Conservation (phyloP, 2,113 vertebrate species). For the Mustelus asterias region DNA sequence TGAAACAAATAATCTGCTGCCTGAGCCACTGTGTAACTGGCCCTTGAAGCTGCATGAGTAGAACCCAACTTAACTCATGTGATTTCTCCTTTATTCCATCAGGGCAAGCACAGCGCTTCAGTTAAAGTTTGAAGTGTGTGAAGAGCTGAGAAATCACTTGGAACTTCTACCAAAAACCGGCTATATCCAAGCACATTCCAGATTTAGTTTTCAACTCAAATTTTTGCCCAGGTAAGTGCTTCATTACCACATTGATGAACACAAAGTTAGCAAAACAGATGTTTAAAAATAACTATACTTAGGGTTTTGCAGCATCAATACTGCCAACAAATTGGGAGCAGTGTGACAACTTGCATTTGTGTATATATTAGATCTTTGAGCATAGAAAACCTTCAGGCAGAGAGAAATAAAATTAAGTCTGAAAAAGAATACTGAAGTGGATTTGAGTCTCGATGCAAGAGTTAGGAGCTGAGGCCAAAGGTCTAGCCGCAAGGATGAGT, state of each 20-base stretch:
- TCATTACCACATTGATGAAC: not conserved
- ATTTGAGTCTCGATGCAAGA: not conserved
- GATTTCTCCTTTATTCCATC: constrained; percentile 38
- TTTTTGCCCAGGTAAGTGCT: constrained; percentile 78
- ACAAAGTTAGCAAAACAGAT: not conserved
- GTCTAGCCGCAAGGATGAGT: not conserved
- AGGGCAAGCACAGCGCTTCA: constrained; percentile 68
- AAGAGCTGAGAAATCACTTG: constrained; percentile 72
- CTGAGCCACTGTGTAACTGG: not conserved
- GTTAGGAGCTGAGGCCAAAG: not conserved
- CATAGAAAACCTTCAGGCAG: not conserved
- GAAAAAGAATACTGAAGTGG: not conserved
- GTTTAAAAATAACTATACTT: not conserved
- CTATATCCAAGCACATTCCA: constrained; percentile 71
- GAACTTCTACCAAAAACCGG: constrained; percentile 73
- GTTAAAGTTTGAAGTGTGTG: constrained; percentile 75
- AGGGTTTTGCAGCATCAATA: not conserved
- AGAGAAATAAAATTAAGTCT: not conserved
- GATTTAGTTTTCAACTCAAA: constrained; percentile 70
- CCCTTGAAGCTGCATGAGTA: not conserved
- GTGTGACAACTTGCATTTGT: not conserved
- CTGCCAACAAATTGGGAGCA: not conserved
- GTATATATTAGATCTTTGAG: too few relatives aligned
- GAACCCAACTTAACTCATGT: not conserved
- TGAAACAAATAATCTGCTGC: not conserved